Percentiles rank a stretch among this genome's conserved stretches.
Evolutionary conservation across 2,113 vertebrate species (phyloP).

Genomic region (Coturnix japonica): DNA sequence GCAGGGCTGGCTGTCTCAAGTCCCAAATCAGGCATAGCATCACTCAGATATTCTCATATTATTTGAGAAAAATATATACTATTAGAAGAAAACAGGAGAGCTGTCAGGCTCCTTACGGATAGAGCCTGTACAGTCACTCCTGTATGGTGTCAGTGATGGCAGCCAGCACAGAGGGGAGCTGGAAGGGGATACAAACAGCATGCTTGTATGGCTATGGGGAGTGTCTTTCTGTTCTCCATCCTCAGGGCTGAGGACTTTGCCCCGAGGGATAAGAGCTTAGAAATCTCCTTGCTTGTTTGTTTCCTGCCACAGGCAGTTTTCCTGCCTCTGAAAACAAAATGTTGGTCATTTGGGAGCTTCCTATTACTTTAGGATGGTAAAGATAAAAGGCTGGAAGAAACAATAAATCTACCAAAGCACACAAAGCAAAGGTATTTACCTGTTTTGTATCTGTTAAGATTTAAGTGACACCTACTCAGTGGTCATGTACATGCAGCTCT

Average conservation of each 20-base stretch:
- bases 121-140: background rate
- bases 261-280: background rate
- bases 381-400: conserved; percentile 53
- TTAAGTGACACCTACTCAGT: conserved; percentile 65
- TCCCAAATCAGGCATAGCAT: background rate
- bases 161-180: background rate
- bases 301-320: conserved; percentile 36
- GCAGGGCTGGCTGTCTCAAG: accelerated
- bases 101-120: conserved; percentile 23
- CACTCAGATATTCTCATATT: background rate
- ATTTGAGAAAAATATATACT: background rate
- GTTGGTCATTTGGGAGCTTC: conserved; percentile 54
- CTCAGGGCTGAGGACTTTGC: background rate
- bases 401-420: conserved; percentile 24
- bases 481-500: conserved; percentile 48
- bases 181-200: background rate
- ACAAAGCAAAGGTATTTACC: conserved; percentile 52
- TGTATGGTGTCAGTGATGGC: background rate
- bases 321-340: conserved; percentile 39
- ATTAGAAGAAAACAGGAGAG: conserved; percentile 4
- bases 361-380: conserved; percentile 46
- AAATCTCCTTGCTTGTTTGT: conserved; percentile 42
- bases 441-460: conserved; percentile 61
- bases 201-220: background rate
- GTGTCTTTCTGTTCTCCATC: background rate